A percentile compares a stretch with the other conserved stretches of the same genome.
Conservation (phyloP, 2,113 vertebrate species). For the Catharus minimus region DNA sequence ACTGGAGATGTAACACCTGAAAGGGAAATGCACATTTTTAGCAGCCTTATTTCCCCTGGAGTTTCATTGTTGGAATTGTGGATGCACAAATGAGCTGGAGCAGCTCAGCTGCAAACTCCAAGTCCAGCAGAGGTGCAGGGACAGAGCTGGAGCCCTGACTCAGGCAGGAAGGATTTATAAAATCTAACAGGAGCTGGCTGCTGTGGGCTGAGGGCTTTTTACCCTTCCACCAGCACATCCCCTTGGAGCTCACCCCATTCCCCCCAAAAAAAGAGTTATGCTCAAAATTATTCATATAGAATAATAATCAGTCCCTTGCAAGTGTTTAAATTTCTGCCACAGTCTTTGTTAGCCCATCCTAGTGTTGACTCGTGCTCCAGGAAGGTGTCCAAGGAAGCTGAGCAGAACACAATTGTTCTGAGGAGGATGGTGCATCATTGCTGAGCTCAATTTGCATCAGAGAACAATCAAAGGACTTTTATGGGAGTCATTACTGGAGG, state of each 20-base stretch:
- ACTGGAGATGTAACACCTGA: rapidly evolving
- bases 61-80: not conserved
- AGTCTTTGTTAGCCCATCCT: not conserved
- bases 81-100: not conserved
- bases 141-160: not conserved
- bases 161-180: not conserved
- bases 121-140: not conserved
- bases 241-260: not conserved
- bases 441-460: conserved; percentile 18
- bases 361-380: not conserved
- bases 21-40: not conserved
- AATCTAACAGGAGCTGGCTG: not conserved
- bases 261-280: not conserved
- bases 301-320: not conserved
- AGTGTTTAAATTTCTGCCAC: not conserved
- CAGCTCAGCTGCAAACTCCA: not conserved
- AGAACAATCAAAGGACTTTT: conserved; percentile 19
- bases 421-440: not conserved
- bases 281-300: rapidly evolving
- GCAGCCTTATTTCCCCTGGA: not conserved
- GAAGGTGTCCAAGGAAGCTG: not conserved
- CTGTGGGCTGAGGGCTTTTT: not conserved
- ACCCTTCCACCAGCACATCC: not conserved
- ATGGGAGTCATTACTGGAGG: not conserved
- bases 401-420: not conserved